Evolutionary conservation across 2,113 vertebrate species (phyloP), one percentile per base, ranked within the genome.

Genomic region (Nymphicus hollandicus): DNA sequence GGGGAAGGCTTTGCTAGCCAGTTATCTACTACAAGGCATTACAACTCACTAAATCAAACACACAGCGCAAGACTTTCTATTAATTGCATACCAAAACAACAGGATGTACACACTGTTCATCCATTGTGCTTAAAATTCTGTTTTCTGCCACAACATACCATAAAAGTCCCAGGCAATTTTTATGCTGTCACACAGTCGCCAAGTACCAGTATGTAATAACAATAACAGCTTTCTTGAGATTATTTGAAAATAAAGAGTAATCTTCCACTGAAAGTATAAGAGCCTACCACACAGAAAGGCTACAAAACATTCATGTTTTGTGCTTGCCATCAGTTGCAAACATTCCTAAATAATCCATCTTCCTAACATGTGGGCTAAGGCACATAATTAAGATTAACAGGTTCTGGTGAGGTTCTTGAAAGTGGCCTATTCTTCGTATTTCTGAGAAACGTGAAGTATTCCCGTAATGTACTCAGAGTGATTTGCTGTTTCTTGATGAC

Each of bases 31-130:
- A 63, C 76, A 93, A 85, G 93, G 76, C 90, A 69, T 93, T 94
- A 31, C 87, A 95, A 73, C 77, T 91, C 92, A 87, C 91, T 97
- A 97, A 97, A 97, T 97, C 96, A 97, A 97, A 89, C 39, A 66
- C 37, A 60, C 20, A 81, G 81, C 78, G 76, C 86, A 89, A 96
- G 89, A 41, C 89, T 97, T 97, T 82, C 89, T 94, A 96, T 92
- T 96, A 97, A 97, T 96, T 95, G 81, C 68, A 72, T 80, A 93
- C 83, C 64, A 79, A 82, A 95, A 86, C 85, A 95, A 95, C 89
- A 94, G 70, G 49, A 88, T 84, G 89, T 50, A 85, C 88, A 89
- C 52, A 90, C 72, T 66, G 76, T 72, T 95, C 72, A 93, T 93
- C 90, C 63, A 65, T 44, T 88, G 84, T 82, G 37, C 64, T 85